phyloP scores from a whole-genome alignment of 2,888 invertebrate genomes.

The Campaea margaritaria region DNA sequence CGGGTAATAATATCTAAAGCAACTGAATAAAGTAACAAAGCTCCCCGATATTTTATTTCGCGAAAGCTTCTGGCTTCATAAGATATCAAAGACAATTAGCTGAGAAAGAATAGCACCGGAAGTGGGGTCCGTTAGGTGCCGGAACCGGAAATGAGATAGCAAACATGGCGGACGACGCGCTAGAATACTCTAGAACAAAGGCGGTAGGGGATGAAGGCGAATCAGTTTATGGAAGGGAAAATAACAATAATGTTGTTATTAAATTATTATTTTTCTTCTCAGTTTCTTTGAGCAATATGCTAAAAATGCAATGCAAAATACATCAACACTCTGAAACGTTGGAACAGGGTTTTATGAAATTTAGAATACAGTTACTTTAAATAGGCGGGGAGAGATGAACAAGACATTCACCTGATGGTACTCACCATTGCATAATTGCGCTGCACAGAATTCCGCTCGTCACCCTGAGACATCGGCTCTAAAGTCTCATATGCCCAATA shows the following conservation, averaged over 20 bases:
- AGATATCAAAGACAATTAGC: conserved; percentile 36
- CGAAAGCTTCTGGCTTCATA: neutral
- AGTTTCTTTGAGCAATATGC: neutral
- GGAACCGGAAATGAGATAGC: conserved; percentile 56
- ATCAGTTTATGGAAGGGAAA: conserved; percentile 6
- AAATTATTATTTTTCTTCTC: neutral
- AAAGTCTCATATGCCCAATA: too few relatives aligned
- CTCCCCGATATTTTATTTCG: conserved; percentile 1
- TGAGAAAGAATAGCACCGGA: conserved; percentile 51
- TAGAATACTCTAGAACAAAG: conserved; percentile 36
- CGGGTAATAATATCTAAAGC: neutral
- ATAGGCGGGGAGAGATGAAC: too few relatives aligned
- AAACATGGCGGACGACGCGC: conserved; percentile 46
- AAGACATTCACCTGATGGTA: too few relatives aligned
- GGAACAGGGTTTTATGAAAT: too few relatives aligned
- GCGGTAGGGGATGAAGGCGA: neutral
- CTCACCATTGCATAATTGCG: too few relatives aligned
- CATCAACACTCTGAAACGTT: too few relatives aligned
- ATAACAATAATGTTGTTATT: neutral
- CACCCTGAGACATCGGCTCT: too few relatives aligned
- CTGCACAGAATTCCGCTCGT: too few relatives aligned
- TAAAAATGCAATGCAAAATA: too few relatives aligned
- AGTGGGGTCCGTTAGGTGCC: conserved; percentile 43
- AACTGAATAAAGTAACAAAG: neutral
- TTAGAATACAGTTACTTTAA: too few relatives aligned